Base-by-base conservation (phyloP, 2,888 invertebrate species). In the Cryptosula pallasiana region DNA sequence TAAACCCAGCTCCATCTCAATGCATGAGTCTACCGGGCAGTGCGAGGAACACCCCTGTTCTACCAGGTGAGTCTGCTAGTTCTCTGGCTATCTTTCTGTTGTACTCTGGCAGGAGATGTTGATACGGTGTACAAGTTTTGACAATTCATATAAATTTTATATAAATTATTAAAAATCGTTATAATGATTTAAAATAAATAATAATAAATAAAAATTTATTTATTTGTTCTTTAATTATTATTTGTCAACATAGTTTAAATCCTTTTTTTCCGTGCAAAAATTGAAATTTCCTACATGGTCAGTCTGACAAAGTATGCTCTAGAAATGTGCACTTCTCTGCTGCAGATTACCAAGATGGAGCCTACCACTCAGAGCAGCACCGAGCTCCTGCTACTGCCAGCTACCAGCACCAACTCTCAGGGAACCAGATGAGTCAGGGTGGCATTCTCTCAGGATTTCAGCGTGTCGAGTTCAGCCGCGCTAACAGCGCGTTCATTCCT, bases 401-500 rank as follows among this genome's bases (percentile, higher is more conserved):
- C 9, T 45, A 45, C 45, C 45, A 45, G 20, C 5, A 45, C 45
- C n/a, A n/a, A n/a, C 20, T 45, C 45, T 20, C 45, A 13, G 45
- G 45, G 5, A 5, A 45, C 20, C 45, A 45, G 45, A 13, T 45
- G 9, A 45, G 45, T 45, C 45, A 45, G 45, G 20, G 20, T 20
- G 9, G 9, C 20, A 32, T 5, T 5, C 13, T 32, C 13, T 32
- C 63, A 2, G 32, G 27, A 5, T 63, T 63, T 32, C 27, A 63
- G 29, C 2, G 63, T 3, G 32, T 63, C 9, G 63, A 63, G 29
- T 63, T 63, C 27, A 32, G 34, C 27, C 63, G 32, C 9, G n/a
- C 27, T n/a, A 63, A 63, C 32, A 63, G 63, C 32, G 63, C 63
- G 5, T 63, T 63, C 32, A 63, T 63, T 20, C 63, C 63, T 27